phyloP scores from a whole-genome alignment of 2,113 vertebrate genomes.

The Promerops cafer region DNA sequence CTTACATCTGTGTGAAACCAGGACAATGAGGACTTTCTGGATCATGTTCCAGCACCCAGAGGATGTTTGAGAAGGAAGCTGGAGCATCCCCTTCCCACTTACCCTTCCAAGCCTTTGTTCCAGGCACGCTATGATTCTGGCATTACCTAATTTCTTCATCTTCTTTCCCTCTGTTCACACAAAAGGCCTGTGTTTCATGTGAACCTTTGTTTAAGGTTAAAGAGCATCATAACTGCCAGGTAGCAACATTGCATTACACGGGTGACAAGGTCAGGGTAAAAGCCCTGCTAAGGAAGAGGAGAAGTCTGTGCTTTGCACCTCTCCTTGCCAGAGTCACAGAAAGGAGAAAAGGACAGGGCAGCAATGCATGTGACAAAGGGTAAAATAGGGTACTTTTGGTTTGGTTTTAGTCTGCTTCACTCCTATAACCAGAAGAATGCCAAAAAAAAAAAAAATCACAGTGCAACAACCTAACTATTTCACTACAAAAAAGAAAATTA shows the following conservation, averaged over 20 bases:
- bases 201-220: neutral
- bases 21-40: neutral
- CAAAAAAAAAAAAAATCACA: neutral
- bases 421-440: neutral
- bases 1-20: neutral
- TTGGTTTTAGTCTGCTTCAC: neutral
- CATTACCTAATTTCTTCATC: neutral
- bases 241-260: neutral
- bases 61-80: neutral
- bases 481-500: neutral
- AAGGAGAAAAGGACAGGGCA: neutral
- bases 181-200: slow-evolving; percentile 2
- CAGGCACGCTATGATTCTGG: neutral
- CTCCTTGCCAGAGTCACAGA: neutral
- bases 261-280: neutral
- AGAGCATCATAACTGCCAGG: neutral
- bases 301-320: neutral
- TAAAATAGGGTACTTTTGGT: neutral
- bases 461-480: neutral
- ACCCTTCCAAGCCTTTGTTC: neutral
- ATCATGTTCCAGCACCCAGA: neutral
- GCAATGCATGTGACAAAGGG: neutral
- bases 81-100: neutral
- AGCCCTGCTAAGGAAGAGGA: neutral
- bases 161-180: neutral